Conservation (phyloP, 1,140 invertebrate species). For the Drosophila jambulina region DNA sequence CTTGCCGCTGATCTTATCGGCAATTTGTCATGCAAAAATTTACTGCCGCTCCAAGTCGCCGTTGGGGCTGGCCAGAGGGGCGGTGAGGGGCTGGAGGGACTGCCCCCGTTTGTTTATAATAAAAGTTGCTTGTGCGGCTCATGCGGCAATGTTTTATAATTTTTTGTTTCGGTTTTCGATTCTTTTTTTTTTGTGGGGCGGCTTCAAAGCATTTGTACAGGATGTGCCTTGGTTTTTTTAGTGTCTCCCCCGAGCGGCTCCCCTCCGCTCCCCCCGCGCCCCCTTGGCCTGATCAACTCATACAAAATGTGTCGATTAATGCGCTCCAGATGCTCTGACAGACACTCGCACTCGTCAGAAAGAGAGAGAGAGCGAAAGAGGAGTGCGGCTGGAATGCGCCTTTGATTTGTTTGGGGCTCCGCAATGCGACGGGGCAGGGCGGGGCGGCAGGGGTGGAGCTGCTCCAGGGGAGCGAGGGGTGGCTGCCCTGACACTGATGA, state of each 20-base stretch:
- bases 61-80: background rate
- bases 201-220: slow-evolving; percentile 74
- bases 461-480: slow-evolving; percentile 1
- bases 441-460: background rate
- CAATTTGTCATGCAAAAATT: slow-evolving; percentile 84
- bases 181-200: slow-evolving; percentile 36
- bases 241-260: slow-evolving; percentile 8
- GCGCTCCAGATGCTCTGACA: slow-evolving; percentile 77
- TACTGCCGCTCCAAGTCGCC: slow-evolving; percentile 60
- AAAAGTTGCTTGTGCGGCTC: slow-evolving; percentile 63
- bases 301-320: slow-evolving; percentile 82
- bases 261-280: background rate
- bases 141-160: slow-evolving; percentile 52
- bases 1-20: slow-evolving; percentile 76
- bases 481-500: slow-evolving; percentile 73
- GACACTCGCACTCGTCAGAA: slow-evolving; percentile 43
- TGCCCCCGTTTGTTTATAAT: slow-evolving; percentile 71
- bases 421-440: slow-evolving; percentile 11
- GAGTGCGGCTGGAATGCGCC: slow-evolving; percentile 70
- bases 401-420: slow-evolving; percentile 76
- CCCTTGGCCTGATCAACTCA: slow-evolving; percentile 59
- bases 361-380: slow-evolving; percentile 26
- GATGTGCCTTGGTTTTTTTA: slow-evolving; percentile 66
- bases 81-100: slow-evolving; percentile 2
- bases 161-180: slow-evolving; percentile 44